Evolutionary conservation across 2,888 invertebrate genomes (phyloP).

Genomic region (Limnephilus auricula): DNA sequence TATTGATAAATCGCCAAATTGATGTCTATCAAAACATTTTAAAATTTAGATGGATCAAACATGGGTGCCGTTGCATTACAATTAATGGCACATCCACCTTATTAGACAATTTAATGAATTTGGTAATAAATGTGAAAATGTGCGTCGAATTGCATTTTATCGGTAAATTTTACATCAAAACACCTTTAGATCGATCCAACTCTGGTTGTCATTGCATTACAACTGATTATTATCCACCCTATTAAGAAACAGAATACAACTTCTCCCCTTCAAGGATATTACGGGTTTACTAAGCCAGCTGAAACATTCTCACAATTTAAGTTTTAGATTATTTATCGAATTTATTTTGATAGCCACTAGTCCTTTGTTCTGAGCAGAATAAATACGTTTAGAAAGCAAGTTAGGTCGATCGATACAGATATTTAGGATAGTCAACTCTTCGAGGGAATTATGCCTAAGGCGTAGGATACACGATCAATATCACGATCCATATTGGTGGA

Average conservation of each 20-base stretch:
- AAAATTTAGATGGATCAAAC: constrained; percentile 6
- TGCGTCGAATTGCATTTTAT: too few relatives aligned
- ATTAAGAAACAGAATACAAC: background rate
- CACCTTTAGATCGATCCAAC: background rate
- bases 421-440: background rate
- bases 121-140: too few relatives aligned
- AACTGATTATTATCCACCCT: background rate
- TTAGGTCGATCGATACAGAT: background rate
- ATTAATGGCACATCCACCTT: background rate
- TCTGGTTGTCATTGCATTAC: background rate
- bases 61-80: background rate
- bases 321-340: background rate
- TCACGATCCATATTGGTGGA: too few relatives aligned
- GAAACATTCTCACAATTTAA: background rate
- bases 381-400: background rate
- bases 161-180: too few relatives aligned
- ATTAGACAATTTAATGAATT: too few relatives aligned
- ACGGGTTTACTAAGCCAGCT: background rate
- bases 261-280: background rate
- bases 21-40: background rate
- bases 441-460: background rate
- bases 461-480: too few relatives aligned
- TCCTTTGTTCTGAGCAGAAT: background rate
- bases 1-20: background rate
- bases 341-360: background rate